Percentiles rank a stretch among this genome's conserved stretches.
Conservation (phyloP, 2,888 invertebrate species). For the Augochlorella aurata region DNA sequence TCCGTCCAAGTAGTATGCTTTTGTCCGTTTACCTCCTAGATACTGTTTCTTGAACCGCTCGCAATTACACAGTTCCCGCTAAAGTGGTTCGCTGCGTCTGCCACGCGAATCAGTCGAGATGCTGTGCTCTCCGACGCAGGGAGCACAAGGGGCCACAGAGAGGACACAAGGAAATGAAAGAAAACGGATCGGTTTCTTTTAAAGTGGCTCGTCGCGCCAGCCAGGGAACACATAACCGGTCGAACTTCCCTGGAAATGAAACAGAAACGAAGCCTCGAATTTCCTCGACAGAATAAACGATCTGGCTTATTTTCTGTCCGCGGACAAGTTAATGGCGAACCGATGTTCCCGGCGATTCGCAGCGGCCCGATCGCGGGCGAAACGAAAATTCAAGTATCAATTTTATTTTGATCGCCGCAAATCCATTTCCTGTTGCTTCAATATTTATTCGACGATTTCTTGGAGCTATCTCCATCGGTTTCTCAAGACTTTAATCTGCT, state of each 20-base stretch:
- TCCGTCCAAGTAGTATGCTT: slow-evolving; percentile 31
- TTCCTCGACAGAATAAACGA: slow-evolving; percentile 7
- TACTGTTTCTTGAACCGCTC: slow-evolving; percentile 54
- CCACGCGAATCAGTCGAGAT: slow-evolving; percentile 19
- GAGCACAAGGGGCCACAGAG: background rate
- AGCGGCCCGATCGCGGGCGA: background rate
- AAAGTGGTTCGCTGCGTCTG: slow-evolving; percentile 45
- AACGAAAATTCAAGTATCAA: background rate
- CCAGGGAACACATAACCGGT: background rate
- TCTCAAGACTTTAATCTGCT: background rate
- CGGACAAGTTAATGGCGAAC: slow-evolving; percentile 2
- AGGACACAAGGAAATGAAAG: slow-evolving; percentile 21
- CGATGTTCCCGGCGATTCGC: background rate
- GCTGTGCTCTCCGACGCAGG: background rate
- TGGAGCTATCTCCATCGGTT: background rate
- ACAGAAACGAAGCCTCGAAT: background rate
- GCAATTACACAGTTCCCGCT: slow-evolving; percentile 53
- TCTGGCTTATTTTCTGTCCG: background rate
- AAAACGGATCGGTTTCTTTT: slow-evolving; percentile 28
- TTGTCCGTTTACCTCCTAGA: slow-evolving; percentile 50
- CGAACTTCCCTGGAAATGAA: background rate
- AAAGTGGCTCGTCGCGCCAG: slow-evolving; percentile 20
- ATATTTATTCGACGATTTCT: background rate
- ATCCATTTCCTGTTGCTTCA: background rate
- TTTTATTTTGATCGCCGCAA: background rate